Percentiles rank a stretch among this genome's conserved stretches.
These are phyloP conservation scores for Podiceps cristatus DNA, from an alignment of 2,113 vertebrate genomes.

Conservation along the genomic window DNA sequence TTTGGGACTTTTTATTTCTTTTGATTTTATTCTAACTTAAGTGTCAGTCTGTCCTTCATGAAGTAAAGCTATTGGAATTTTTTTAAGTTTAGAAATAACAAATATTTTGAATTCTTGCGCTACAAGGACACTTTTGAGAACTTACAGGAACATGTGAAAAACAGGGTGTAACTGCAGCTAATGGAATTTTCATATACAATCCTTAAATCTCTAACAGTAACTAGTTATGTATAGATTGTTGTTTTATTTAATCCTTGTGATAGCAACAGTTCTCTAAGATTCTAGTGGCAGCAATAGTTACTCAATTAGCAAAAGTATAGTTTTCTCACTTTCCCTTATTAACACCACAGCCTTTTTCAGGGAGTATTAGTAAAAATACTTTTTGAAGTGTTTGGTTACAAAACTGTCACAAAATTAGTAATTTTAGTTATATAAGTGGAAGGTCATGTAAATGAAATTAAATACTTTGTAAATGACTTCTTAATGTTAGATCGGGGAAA, in stretches of 20 bases:
- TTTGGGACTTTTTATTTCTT: background rate
- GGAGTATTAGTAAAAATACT: background rate
- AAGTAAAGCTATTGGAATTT: background rate
- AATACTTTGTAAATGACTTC: background rate
- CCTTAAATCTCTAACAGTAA: background rate
- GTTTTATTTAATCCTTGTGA: background rate
- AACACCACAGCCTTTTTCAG: background rate
- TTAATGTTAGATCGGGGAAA: background rate
- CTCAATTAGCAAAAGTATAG: background rate
- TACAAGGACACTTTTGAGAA: background rate
- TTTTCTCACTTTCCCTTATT: background rate
- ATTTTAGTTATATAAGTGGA: background rate
- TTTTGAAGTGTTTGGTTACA: background rate
- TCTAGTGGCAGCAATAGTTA: background rate
- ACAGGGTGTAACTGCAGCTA: background rate
- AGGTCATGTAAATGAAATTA: background rate
- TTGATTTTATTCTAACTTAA: background rate
- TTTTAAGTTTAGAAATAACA: background rate
- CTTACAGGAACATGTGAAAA: too few relatives aligned
- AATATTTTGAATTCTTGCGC: background rate
- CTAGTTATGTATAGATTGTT: background rate
- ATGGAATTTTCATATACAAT: accelerated
- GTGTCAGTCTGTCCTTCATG: background rate
- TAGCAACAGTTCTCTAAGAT: background rate
- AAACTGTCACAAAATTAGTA: background rate